Conservation (phyloP, 1,140 invertebrate species). For the Cardiocondyla obscurior region DNA sequence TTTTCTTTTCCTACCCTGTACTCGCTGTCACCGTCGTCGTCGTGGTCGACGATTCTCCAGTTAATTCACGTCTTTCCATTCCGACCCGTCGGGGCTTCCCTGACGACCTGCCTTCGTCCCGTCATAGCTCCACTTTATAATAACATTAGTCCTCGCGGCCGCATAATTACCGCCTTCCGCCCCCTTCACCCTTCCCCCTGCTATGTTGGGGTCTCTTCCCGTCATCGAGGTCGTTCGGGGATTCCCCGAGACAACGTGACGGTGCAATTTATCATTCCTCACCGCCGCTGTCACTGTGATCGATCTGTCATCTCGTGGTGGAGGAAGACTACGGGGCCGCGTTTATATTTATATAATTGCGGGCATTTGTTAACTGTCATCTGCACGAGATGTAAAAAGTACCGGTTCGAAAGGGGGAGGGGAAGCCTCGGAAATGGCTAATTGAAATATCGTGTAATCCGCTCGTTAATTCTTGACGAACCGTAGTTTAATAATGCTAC, state of each 20-base stretch:
- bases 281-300: slow-evolving; percentile 18
- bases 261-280: slow-evolving; percentile 45
- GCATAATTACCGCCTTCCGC: slow-evolving; percentile 44
- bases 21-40: not conserved
- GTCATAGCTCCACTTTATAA: slow-evolving; percentile 28
- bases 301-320: slow-evolving; percentile 8
- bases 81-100: not conserved
- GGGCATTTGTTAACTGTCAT: slow-evolving; percentile 35
- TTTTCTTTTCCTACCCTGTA: not conserved
- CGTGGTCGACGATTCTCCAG: not conserved
- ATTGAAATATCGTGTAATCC: slow-evolving; percentile 22
- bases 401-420: no score
- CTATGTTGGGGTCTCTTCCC: slow-evolving; percentile 27
- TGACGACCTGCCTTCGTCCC: slow-evolving; percentile 1
- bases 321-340: not conserved
- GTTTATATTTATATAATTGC: slow-evolving; percentile 41
- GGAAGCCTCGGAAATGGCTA: not conserved
- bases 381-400: not conserved
- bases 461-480: not conserved
- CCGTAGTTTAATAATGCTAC: not conserved
- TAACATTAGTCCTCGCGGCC: slow-evolving; percentile 28
- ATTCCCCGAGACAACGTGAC: slow-evolving; percentile 30
- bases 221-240: slow-evolving; percentile 30
- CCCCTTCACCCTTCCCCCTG: no score
- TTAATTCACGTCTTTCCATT: slow-evolving; percentile 48